Evolutionary conservation across 2,797 vertebrate genomes (phyloP).

Genomic region (Acipenser transmontanus): DNA sequence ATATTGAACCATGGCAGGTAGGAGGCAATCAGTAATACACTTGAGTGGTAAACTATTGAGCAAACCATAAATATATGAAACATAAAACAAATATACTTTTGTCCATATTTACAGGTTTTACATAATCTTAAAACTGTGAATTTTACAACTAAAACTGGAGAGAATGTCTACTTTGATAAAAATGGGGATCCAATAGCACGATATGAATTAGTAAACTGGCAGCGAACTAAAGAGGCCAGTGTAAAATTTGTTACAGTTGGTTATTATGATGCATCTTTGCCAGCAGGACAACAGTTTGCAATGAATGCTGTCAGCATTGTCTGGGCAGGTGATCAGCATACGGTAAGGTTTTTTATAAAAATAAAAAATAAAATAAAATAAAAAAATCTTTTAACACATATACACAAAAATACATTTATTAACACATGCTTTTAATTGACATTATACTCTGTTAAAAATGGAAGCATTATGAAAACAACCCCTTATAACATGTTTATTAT

Average conservation of each 20-base stretch:
- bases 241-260: conserved; percentile 3
- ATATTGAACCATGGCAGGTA: conserved; percentile 10
- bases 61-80: neutral
- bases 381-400: neutral
- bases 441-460: neutral
- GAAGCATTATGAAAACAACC: no score
- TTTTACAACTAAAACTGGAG: conserved; percentile 10
- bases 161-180: neutral
- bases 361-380: neutral
- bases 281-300: neutral
- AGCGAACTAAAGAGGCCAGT: neutral
- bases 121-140: conserved; percentile 4
- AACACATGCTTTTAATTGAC: neutral
- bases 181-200: neutral
- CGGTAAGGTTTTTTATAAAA: neutral
- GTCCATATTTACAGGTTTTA: neutral
- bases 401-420: neutral
- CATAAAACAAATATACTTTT: neutral
- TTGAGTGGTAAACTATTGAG: neutral
- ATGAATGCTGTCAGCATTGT: neutral
- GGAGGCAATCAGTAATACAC: neutral
- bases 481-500: no score
- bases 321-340: neutral
- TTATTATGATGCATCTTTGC: conserved; percentile 1
- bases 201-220: conserved; percentile 10